These are phyloP conservation scores for Zaprionus ornatus DNA, from an alignment of 1,140 invertebrate species.

Conservation along the genomic window DNA sequence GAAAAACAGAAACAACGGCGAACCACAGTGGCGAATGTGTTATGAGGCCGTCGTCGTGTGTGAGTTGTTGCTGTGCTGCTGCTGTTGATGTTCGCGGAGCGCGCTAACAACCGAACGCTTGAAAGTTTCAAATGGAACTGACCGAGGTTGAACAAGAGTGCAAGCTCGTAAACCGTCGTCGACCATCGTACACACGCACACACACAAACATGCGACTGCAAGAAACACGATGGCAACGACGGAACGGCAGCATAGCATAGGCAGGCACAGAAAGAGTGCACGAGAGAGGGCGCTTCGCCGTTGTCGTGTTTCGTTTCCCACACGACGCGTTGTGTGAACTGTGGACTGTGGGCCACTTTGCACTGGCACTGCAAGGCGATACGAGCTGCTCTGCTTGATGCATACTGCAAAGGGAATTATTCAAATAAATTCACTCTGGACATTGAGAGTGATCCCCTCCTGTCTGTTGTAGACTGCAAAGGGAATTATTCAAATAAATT, in stretches of 20 bases:
- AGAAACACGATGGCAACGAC: neutral
- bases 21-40: constrained; percentile 14
- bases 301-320: neutral
- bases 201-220: neutral
- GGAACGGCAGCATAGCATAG: neutral
- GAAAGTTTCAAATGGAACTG: constrained; percentile 48
- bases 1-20: constrained; percentile 44
- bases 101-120: constrained; percentile 47
- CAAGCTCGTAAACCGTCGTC: constrained; percentile 22
- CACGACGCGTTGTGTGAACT: neutral
- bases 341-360: neutral
- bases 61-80: neutral
- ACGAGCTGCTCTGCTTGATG: neutral
- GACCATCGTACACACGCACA: neutral
- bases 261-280: neutral
- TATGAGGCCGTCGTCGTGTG: constrained; percentile 21
- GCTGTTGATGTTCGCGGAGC: constrained; percentile 25
- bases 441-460: neutral
- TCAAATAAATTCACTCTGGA: neutral
- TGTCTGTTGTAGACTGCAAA: neutral
- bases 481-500: neutral
- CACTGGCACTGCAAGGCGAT: neutral
- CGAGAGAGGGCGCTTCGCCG: neutral
- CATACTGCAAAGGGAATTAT: neutral
- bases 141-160: constrained; percentile 18